Evolutionary conservation across 2,113 vertebrate species (phyloP).

Genomic region (Vireo altiloquus): DNA sequence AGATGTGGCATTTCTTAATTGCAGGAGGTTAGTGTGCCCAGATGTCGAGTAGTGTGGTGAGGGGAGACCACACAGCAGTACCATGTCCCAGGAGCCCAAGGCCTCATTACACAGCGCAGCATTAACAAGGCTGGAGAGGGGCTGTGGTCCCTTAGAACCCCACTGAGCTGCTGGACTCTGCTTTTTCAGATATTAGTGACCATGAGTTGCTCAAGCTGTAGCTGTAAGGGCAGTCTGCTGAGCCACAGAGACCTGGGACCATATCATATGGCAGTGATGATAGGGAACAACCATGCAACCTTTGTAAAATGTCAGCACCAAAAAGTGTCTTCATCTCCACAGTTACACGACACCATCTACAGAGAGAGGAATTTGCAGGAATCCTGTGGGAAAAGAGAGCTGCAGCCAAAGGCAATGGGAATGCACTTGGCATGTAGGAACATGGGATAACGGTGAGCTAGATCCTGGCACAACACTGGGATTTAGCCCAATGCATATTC

Average conservation of each 20-base stretch:
- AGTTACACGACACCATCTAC: fast-evolving
- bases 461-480: neutral
- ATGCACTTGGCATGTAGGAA: neutral
- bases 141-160: neutral
- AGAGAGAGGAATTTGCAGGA: neutral
- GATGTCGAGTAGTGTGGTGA: fast-evolving
- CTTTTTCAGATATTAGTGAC: neutral
- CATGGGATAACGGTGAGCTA: neutral
- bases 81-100: fast-evolving
- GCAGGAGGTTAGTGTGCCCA: neutral
- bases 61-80: neutral
- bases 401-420: neutral
- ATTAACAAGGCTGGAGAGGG: neutral
- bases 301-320: neutral
- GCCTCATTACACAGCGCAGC: neutral
- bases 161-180: neutral
- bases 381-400: neutral
- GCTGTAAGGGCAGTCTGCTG: neutral
- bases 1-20: neutral
- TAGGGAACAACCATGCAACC: neutral
- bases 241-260: neutral
- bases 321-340: neutral
- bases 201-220: neutral
- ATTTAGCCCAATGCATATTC: neutral
- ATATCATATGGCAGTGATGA: neutral